Base-by-base conservation (phyloP, 2,888 invertebrate genomes). In the Thumatha senex region DNA sequence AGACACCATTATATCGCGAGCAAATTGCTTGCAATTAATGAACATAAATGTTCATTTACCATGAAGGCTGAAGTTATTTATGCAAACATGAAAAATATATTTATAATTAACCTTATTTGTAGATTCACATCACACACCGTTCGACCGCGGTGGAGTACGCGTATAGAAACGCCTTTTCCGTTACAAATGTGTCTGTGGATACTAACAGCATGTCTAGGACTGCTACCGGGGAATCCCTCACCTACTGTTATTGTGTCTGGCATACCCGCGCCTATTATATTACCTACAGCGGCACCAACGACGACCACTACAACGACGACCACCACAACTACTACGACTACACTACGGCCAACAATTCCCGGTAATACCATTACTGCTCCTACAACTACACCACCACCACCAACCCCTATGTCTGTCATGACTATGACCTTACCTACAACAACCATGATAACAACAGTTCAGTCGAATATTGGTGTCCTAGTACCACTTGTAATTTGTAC, bases 171-270 rank as follows among this genome's bases (percentile, higher is more conserved):
- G 30, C 14, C 4, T 45, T 38, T 36, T 13, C 4, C 4, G 13
- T 36, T 36, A 40, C 8, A 7, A 63, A 92, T 92, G 92, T 92
- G 92, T 77, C 65, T 92, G 65, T 92, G 92, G 92, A 74, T 92
- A 54, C 63, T 92, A 53, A 90, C 92, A 24, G 90, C 92, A 39
- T 92, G 92, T 58, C 76, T 92, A 59, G 91, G 92, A 52, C 68
- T 91, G 51, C 61, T 88, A 58, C 89, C 88, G n/a, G 51, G 80
- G 33, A 84, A 78, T 53, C 84, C 83, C 0, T 60, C 78, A 13
- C 80, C 79, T 12, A 76, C 85, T 2, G 76, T 87, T 4, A 71
- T 89, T n/a, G 74, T 87, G n/a, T 79, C 82, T 15, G 89, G 82
- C 8, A 76, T 83, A n/a, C 89, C 91, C 0, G 57, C 86, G 3